These are phyloP conservation scores for Hemaris fuciformis DNA, from an alignment of 2,888 invertebrate genomes.

Conservation along the genomic window DNA sequence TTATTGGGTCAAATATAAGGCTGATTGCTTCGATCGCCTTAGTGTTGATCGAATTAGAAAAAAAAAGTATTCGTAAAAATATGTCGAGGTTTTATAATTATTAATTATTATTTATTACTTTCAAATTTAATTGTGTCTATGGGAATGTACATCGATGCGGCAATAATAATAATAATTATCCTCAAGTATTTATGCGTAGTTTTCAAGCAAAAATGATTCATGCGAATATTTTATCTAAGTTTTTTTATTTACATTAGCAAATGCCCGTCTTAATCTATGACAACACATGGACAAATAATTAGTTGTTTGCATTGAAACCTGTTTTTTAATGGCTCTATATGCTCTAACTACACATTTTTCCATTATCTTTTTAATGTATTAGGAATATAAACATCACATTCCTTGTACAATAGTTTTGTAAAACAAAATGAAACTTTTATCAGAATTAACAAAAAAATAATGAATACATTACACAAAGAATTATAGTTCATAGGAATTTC, in stretches of 20 bases:
- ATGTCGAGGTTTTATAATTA: not conserved
- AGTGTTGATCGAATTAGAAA: not conserved
- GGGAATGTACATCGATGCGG: not conserved
- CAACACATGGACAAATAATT: not conserved
- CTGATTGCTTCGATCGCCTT: not conserved
- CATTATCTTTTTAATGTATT: no score
- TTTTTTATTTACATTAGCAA: not conserved
- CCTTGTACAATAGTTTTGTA: no score
- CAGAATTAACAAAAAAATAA: no score
- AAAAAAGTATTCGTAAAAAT: not conserved
- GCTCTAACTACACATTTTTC: not conserved
- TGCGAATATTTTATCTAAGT: no score
- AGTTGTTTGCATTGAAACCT: not conserved
- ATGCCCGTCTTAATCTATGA: not conserved
- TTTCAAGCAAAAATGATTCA: not conserved
- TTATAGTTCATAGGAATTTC: no score
- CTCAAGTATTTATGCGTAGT: not conserved
- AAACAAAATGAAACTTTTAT: no score
- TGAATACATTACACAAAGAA: no score
- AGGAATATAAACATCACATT: no score
- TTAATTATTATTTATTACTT: not conserved
- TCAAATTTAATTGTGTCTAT: not conserved
- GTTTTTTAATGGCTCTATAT: not conserved
- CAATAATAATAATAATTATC: no score
- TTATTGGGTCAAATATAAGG: not conserved